Evolutionary conservation across 2,113 vertebrate species (phyloP), one percentile per base, ranked within the genome.

Genomic region (Hippocampus mohnikei): DNA sequence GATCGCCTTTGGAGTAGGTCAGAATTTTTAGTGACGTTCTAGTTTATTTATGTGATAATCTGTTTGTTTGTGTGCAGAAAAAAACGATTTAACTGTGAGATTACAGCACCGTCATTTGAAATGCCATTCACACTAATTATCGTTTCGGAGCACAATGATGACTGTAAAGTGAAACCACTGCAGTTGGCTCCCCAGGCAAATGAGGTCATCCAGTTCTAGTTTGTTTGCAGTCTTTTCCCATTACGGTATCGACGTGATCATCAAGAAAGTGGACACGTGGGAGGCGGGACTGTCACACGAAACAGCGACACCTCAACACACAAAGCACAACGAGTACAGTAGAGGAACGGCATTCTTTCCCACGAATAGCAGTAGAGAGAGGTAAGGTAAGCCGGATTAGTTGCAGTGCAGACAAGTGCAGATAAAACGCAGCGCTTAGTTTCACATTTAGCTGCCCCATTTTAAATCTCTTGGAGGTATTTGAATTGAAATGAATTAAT

Each of bases 271-370:
- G 82, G 87, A 87, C 78, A 82, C 87, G 72, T 70, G 60, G 71
- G 62, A 84, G 83, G 82, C 74, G 70, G 41, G 73, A 18, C 76
- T 62, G 79, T 74, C 85, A 82, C 75, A 72, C 84, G 83, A 85
- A 74, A 62, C 69, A 1, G 78, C 46, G 72, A 73, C 77, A 70
- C 68, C 29, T 33, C 66, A 62, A 71, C 74, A 69, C 71, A 71
- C 66, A 69, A 82, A 76, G 75, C 78, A 75, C 71, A 77, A 85
- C 79, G 75, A 80, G 75, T 85, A 84, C 83, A 85, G 83, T 86
- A 77, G 78, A 81, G 70, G 76, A 83, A 77, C 71, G 1, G 65
- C 87, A 90, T 90, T 91, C 85, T 91, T 90, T 91, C 88, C 87
- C 88, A 91, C 86, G 81, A 79, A 85, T 81, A 83, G 85, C 84